phyloP scores from a whole-genome alignment of 2,888 invertebrate species.

The Eilema caniola region DNA sequence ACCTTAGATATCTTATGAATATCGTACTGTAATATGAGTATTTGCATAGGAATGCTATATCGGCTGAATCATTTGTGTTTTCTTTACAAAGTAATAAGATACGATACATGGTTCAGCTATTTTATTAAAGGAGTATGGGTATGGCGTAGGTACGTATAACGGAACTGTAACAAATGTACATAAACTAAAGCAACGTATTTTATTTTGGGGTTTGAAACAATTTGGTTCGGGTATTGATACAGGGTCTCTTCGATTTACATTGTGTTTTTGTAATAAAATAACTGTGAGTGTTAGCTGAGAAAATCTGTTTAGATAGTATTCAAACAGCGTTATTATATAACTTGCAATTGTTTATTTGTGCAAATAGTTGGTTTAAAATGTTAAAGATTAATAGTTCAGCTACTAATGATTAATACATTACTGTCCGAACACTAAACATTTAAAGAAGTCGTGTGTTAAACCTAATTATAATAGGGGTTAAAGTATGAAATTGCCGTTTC shows the following conservation, averaged over 20 bases:
- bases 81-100: constrained; percentile 5
- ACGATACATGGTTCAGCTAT: neutral
- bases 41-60: neutral
- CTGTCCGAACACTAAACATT: too few relatives aligned
- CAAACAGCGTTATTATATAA: too few relatives aligned
- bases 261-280: neutral
- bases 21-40: neutral
- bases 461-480: too few relatives aligned
- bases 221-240: constrained; percentile 1
- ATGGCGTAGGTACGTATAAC: neutral
- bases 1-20: too few relatives aligned
- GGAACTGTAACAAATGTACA: neutral
- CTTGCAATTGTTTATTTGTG: too few relatives aligned
- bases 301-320: neutral
- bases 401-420: too few relatives aligned
- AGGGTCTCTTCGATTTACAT: neutral
- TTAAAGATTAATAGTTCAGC: too few relatives aligned
- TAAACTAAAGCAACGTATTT: neutral
- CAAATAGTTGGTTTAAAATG: too few relatives aligned
- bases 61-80: neutral
- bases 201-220: neutral
- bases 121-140: neutral
- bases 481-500: too few relatives aligned
- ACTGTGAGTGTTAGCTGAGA: neutral
- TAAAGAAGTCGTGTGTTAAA: too few relatives aligned